Percentiles rank a stretch among this genome's conserved stretches.
Conservation (phyloP, 2,888 invertebrate genomes). For the Epinotia demarniana region DNA sequence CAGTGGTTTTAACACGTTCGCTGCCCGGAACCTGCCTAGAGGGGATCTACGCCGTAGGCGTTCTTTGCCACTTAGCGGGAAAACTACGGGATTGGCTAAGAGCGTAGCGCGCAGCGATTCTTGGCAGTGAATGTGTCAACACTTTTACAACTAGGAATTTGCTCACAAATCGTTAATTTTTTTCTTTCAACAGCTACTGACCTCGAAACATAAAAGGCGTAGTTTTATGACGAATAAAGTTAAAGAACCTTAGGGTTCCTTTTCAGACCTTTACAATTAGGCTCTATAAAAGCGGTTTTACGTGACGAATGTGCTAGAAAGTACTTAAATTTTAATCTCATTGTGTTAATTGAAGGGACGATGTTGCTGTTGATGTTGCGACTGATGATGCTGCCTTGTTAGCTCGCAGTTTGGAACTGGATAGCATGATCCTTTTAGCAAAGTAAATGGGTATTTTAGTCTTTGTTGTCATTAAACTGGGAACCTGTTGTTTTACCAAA, state of each 20-base stretch:
- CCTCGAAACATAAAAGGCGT: conserved; percentile 16
- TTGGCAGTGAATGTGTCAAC: too few species aligned
- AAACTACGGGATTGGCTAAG: too few species aligned
- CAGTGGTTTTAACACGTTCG: too few species aligned
- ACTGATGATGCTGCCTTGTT: too few species aligned
- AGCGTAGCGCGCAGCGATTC: too few species aligned
- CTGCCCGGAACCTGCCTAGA: too few species aligned
- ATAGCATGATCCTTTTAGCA: not conserved
- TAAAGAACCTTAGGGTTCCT: conserved; percentile 26
- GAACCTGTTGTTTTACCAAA: too few species aligned
- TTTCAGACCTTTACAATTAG: conserved; percentile 21
- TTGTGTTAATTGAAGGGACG: conserved; percentile 28
- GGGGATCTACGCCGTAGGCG: too few species aligned
- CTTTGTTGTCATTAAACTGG: not conserved
- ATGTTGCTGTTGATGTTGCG: too few species aligned
- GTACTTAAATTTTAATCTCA: conserved; percentile 33
- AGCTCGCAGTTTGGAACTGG: not conserved
- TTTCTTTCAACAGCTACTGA: conserved; percentile 20
- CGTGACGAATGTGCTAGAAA: conserved; percentile 25
- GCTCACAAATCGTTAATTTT: not conserved
- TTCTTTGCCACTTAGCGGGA: too few species aligned
- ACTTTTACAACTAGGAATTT: too few species aligned
- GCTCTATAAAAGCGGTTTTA: conserved; percentile 18
- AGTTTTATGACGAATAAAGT: conserved; percentile 34
- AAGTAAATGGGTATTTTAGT: not conserved